Percentiles rank a stretch among this genome's conserved stretches.
Evolutionary conservation across 1,140 invertebrate genomes (phyloP).

Genomic region (Nebria ingens): DNA sequence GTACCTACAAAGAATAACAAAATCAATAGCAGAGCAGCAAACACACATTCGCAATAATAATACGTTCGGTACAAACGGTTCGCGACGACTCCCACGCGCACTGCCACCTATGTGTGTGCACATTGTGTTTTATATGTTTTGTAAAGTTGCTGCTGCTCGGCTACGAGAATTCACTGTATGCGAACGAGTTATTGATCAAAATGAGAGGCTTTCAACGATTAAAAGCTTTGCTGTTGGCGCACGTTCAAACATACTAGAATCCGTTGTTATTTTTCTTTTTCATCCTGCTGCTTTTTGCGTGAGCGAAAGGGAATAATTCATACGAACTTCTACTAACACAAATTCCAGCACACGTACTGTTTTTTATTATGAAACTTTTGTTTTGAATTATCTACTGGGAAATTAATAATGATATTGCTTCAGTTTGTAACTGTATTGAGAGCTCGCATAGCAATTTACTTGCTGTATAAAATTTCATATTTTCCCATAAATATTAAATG

Average conservation of each 20-base stretch:
- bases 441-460: no score
- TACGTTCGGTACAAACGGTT: not conserved
- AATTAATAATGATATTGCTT: no score
- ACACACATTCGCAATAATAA: not conserved
- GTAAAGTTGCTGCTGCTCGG: not conserved
- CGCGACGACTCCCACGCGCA: not conserved
- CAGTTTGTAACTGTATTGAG: no score
- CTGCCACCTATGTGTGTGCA: not conserved
- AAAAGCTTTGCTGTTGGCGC: not conserved
- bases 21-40: not conserved
- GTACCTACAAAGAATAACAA: not conserved
- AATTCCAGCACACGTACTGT: no score
- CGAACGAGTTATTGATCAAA: not conserved
- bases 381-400: no score
- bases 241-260: not conserved
- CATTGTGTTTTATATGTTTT: not conserved
- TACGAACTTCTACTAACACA: no score
- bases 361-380: no score
- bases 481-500: no score
- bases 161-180: not conserved
- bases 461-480: no score
- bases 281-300: no score
- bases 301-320: no score
- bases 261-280: no score
- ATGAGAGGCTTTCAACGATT: not conserved